Base-by-base conservation (phyloP, 2,888 invertebrate species). In the Heliconius sara region DNA sequence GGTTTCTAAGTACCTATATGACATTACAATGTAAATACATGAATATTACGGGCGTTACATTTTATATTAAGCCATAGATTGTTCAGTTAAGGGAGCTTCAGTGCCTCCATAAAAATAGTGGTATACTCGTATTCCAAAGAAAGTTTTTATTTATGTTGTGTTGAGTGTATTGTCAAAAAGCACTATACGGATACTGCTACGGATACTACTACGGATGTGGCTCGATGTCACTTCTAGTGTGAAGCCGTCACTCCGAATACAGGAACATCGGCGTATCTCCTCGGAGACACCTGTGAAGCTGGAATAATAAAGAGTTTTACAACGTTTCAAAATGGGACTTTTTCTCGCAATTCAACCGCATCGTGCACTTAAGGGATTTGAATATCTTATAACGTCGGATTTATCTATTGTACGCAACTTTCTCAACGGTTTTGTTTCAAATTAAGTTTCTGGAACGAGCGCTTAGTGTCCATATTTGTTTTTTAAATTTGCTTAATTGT, bases 281-380 rank as follows among this genome's bases (percentile, higher is more conserved):
- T 86, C 85, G 79, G 92, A 93, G 94, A 93, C 92, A 95, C 93
- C 93, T 94, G 93, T 90, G 90, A 91, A 93, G 90, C 91, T 90
- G 89, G 93, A 94, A 95, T 94, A 94, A 94, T 94, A 94, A 93
- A 93, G 93, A 93, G 91, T 94, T 94, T 94, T 93, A 94, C 94
- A 93, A 89, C 92, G 91, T 89, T 92, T 90, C 92, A 92, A 93
- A 94, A 94, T 93, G 92, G 92, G 91, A 93, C 91, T 94, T 94
- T 95, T 94, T 94, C 94, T 89, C 94, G 92, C 94, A 92, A 92
- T 92, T 92, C 93, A 93, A 94, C 95, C 95, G 91, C 95, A 91
- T 87, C 92, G 94, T 93, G 93, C 94, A 95, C 95, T 95, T 95
- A 94, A 93, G 95, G 95, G 95, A 94, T 94, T 94, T 95, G 94